Conservation (phyloP, 1,140 invertebrate species). For the Aphidius gifuensis region DNA sequence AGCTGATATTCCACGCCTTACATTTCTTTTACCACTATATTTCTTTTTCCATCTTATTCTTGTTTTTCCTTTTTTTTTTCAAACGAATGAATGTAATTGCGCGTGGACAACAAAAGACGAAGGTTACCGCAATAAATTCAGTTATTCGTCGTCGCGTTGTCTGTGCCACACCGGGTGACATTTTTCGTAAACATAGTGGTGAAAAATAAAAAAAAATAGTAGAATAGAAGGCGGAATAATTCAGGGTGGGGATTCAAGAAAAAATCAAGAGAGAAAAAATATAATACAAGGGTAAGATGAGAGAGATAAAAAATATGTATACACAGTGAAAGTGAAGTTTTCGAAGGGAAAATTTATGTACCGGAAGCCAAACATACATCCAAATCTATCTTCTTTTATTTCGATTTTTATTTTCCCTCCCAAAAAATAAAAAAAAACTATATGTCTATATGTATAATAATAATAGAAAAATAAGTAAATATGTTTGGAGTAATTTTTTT, state of each 20-base stretch:
- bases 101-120: constrained; percentile 13
- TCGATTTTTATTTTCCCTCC: too few species aligned
- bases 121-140: constrained; percentile 32
- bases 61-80: neutral
- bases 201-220: constrained; percentile 2
- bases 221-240: neutral
- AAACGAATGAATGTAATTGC: constrained; percentile 17
- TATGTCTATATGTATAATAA: neutral
- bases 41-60: constrained; percentile 14
- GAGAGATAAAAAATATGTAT: too few species aligned
- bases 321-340: too few species aligned
- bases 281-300: too few species aligned
- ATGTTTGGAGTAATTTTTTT: neutral
- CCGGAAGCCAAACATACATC: too few species aligned
- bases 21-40: constrained; percentile 9
- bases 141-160: constrained; percentile 30
- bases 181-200: constrained; percentile 31
- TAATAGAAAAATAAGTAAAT: neutral
- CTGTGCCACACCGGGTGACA: constrained; percentile 17
- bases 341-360: too few species aligned
- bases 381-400: too few species aligned
- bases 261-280: too few species aligned
- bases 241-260: too few species aligned
- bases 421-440: too few species aligned
- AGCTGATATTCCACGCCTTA: too few species aligned